Evolutionary conservation across 2,113 vertebrate species (phyloP).

Genomic region (Sander lucioperca): DNA sequence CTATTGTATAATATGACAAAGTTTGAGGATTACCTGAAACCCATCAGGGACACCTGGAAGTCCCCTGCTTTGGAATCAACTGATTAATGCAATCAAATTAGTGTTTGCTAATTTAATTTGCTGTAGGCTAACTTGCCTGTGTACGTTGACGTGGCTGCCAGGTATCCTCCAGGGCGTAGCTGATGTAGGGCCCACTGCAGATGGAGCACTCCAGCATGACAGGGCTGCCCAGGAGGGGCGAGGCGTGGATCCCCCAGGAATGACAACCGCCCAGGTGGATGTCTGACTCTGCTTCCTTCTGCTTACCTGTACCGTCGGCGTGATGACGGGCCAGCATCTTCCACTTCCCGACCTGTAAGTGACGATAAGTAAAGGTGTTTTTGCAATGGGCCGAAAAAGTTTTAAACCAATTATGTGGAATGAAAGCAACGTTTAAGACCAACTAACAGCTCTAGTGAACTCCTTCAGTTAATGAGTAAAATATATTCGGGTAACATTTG

Average conservation of each 20-base stretch:
- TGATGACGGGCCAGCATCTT: conserved; percentile 83
- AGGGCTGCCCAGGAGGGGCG: conserved; percentile 76
- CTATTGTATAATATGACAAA: background rate
- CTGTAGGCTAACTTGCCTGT: conserved; percentile 70
- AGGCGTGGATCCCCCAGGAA: conserved; percentile 72
- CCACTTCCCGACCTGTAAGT: conserved; percentile 84
- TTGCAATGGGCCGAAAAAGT: background rate
- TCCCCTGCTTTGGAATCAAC: conserved; percentile 5
- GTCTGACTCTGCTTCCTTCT: conserved; percentile 79
- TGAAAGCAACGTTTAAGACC: background rate
- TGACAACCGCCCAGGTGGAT: conserved; percentile 70
- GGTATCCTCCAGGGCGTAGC: conserved; percentile 82
- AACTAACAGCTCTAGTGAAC: background rate
- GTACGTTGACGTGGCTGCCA: conserved; percentile 87
- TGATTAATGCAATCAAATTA: background rate
- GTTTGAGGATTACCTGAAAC: background rate
- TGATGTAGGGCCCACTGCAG: conserved; percentile 85
- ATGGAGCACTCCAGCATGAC: conserved; percentile 86
- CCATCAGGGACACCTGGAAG: background rate
- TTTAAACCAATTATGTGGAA: background rate
- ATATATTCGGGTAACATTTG: conserved; percentile 10
- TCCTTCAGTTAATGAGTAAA: conserved; percentile 10
- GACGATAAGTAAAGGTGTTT: background rate
- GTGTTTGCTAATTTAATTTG: background rate
- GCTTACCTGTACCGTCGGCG: conserved; percentile 68